Percentiles rank a stretch among this genome's conserved stretches.
These are phyloP conservation scores for Papilio demoleus DNA, from an alignment of 2,888 invertebrate genomes.

Conservation along the genomic window DNA sequence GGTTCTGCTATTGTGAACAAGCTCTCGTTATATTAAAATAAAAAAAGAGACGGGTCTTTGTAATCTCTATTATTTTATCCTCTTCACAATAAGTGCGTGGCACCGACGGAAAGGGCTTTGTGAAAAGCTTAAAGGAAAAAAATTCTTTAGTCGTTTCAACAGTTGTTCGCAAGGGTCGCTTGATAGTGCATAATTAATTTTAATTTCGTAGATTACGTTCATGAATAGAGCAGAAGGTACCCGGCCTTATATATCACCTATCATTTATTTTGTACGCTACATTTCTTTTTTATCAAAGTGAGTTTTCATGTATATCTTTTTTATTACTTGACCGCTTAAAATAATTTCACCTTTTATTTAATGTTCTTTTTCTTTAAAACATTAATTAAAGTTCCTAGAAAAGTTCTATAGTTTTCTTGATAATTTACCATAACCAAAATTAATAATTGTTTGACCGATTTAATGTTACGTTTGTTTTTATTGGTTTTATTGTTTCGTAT, in stretches of 20 bases:
- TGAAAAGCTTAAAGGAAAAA: conserved; percentile 16
- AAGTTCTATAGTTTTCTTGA: too few relatives aligned
- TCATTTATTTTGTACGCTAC: conserved; percentile 18
- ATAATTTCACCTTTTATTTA: too few relatives aligned
- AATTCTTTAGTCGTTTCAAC: conserved; percentile 19
- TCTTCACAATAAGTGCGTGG: conserved; percentile 26
- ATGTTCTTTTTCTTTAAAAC: too few relatives aligned
- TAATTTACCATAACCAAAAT: too few relatives aligned
- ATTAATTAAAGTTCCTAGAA: too few relatives aligned
- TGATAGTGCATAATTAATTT: conserved; percentile 35
- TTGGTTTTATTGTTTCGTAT: too few relatives aligned
- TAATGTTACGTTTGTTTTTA: too few relatives aligned
- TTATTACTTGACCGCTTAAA: background rate
- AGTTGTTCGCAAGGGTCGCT: conserved; percentile 8
- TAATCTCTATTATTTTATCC: conserved; percentile 26
- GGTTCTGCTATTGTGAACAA: conserved; percentile 1
- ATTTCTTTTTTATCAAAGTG: background rate
- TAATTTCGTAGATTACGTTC: conserved; percentile 26
- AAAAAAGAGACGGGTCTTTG: conserved; percentile 19
- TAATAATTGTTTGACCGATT: too few relatives aligned
- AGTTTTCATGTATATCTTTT: background rate
- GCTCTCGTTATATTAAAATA: conserved; percentile 11
- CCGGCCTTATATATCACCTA: conserved; percentile 6
- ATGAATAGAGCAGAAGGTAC: conserved; percentile 17
- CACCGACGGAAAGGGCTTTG: conserved; percentile 28